These are phyloP conservation scores for Arctocebus calabarensis DNA, from an alignment of 2,797 vertebrate species.

Conservation along the genomic window DNA sequence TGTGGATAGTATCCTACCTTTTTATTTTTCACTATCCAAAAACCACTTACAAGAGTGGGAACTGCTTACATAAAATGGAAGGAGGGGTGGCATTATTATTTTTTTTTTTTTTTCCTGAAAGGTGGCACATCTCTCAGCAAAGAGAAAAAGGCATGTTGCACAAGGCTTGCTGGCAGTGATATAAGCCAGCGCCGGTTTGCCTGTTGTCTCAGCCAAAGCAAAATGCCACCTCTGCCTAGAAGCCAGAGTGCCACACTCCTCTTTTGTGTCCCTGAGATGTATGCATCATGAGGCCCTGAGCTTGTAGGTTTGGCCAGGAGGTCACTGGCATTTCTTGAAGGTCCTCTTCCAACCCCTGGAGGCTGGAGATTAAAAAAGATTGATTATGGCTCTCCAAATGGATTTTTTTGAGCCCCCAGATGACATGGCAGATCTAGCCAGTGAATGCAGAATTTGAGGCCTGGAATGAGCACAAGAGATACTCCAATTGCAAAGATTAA, in stretches of 20 bases:
- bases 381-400: neutral
- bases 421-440: neutral
- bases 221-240: conserved; percentile 84
- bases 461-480: neutral
- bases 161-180: conserved; percentile 81
- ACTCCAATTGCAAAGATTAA: neutral
- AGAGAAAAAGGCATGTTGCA: conserved; percentile 82
- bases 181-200: conserved; percentile 77
- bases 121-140: conserved; percentile 82
- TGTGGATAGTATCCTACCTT: conserved; percentile 54
- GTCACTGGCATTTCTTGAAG: neutral
- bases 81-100: conserved; percentile 35
- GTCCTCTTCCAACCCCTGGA: conserved; percentile 25
- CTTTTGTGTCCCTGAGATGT: conserved; percentile 68
- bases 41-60: conserved; percentile 58
- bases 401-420: neutral
- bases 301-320: neutral
- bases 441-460: neutral
- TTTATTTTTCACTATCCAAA: conserved; percentile 52
- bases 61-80: conserved; percentile 55
- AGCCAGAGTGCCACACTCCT: conserved; percentile 78
- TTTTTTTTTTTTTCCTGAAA: conserved; percentile 68
- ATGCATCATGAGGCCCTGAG: neutral
- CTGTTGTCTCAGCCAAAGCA: conserved; percentile 84
- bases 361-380: neutral